Conservation (phyloP, 2,113 vertebrate genomes). For the Garra rufa region DNA sequence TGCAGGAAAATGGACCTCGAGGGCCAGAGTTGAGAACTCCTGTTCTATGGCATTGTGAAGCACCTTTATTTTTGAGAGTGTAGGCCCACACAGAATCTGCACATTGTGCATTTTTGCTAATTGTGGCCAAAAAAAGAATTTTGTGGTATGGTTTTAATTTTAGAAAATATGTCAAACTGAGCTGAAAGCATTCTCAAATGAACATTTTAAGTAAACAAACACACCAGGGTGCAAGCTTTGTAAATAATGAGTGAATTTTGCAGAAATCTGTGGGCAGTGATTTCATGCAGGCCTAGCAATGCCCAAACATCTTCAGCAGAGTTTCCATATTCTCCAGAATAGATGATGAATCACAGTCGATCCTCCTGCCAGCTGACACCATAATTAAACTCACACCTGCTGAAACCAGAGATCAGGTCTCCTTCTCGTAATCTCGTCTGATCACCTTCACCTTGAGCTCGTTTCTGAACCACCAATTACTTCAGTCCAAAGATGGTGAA, state of each 20-base stretch:
- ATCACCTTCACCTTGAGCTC: conserved; percentile 7
- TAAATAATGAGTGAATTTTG: neutral
- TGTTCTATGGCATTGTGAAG: too few relatives aligned
- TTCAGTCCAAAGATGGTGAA: neutral
- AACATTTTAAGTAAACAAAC: conserved; percentile 3
- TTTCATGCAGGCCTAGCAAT: neutral
- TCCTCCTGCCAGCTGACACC: neutral
- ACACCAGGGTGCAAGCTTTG: neutral
- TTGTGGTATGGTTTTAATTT: neutral
- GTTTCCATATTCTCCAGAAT: conserved; percentile 1
- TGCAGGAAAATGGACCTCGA: too few relatives aligned
- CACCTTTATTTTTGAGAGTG: too few relatives aligned
- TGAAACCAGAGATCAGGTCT: conserved; percentile 1
- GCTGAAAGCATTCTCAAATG: neutral
- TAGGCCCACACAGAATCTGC: neutral
- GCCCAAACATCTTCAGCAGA: neutral
- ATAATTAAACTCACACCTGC: conserved; percentile 18
- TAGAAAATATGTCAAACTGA: neutral
- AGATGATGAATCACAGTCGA: conserved; percentile 11
- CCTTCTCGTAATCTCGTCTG: neutral
- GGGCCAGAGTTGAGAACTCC: too few relatives aligned
- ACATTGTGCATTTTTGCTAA: neutral
- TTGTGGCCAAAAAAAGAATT: neutral
- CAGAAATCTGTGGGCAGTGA: conserved; percentile 1
- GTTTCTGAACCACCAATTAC: neutral